Percentiles rank a stretch among this genome's conserved stretches.
These are phyloP conservation scores for Atlantisia rogersi DNA, from an alignment of 2,113 vertebrate genomes.

Conservation along the genomic window DNA sequence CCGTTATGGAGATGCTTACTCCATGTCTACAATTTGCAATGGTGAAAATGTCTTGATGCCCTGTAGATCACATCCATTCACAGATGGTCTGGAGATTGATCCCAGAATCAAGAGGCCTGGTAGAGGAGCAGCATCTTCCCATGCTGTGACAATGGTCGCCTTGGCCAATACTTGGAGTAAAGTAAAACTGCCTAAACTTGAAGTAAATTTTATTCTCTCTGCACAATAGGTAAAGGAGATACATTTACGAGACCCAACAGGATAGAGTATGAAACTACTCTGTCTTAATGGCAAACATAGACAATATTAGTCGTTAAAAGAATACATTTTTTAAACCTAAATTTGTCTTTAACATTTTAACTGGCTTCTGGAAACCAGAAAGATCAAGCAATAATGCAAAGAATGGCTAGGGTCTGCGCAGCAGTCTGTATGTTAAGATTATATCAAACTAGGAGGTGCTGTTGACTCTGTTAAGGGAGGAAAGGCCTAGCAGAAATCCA, in stretches of 20 bases:
- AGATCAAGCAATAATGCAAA: background rate
- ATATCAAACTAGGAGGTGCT: background rate
- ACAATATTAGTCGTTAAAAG: background rate
- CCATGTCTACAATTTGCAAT: background rate
- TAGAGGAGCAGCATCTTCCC: rapidly evolving
- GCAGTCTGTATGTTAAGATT: background rate
- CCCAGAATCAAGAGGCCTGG: background rate
- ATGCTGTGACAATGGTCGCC: background rate
- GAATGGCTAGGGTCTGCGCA: background rate
- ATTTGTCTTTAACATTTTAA: background rate
- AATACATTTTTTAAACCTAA: background rate
- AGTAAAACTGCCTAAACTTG: background rate
- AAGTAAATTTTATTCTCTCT: background rate
- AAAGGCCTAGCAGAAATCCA: background rate
- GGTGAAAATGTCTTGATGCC: background rate
- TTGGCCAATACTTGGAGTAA: background rate
- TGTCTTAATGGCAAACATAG: background rate
- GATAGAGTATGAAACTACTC: background rate
- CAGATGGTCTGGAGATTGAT: background rate
- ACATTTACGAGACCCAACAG: background rate
- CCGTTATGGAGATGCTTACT: background rate
- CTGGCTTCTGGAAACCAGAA: background rate
- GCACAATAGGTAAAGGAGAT: background rate
- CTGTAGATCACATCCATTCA: background rate
- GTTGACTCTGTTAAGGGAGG: background rate